A percentile compares a stretch with the other conserved stretches of the same genome.
phyloP scores from a whole-genome alignment of 2,113 vertebrate genomes.

The Tympanuchus pallidicinctus region DNA sequence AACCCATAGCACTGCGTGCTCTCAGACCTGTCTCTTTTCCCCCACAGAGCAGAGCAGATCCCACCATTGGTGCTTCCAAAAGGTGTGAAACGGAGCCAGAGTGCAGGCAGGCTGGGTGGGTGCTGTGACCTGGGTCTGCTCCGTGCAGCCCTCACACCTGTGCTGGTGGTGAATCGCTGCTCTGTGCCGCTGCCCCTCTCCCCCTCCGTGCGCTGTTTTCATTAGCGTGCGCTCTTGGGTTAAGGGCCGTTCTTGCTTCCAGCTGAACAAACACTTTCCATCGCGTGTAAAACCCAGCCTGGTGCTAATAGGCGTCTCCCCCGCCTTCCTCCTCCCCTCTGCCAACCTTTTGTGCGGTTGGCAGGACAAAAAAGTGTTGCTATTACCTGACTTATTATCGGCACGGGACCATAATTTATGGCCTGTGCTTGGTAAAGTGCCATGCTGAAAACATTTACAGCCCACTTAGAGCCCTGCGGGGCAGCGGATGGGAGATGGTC shows the following conservation, averaged over 20 bases:
- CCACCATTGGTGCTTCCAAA: conserved; percentile 38
- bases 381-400: conserved; percentile 69
- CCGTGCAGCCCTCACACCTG: conserved; percentile 36
- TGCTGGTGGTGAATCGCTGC: background rate
- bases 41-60: background rate
- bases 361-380: conserved; percentile 52
- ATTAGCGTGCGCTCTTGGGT: conserved; percentile 36
- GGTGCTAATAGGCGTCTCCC: conserved; percentile 57
- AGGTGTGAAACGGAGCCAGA: conserved; percentile 28
- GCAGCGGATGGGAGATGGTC: background rate
- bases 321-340: conserved; percentile 5
- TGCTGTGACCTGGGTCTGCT: conserved; percentile 6
- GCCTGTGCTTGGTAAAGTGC: conserved; percentile 55
- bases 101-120: background rate
- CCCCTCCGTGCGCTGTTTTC: conserved; percentile 35
- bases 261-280: conserved; percentile 75
- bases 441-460: conserved; percentile 66
- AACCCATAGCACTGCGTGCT: background rate
- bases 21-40: background rate
- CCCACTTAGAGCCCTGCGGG: conserved; percentile 18
- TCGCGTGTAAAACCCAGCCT: conserved; percentile 51
- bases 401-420: conserved; percentile 70
- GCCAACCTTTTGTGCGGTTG: conserved; percentile 67
- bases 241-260: conserved; percentile 46
- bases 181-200: conserved; percentile 48